These are phyloP conservation scores for Sarcophaga rosellei DNA, from an alignment of 2,888 invertebrate species.

Conservation along the genomic window DNA sequence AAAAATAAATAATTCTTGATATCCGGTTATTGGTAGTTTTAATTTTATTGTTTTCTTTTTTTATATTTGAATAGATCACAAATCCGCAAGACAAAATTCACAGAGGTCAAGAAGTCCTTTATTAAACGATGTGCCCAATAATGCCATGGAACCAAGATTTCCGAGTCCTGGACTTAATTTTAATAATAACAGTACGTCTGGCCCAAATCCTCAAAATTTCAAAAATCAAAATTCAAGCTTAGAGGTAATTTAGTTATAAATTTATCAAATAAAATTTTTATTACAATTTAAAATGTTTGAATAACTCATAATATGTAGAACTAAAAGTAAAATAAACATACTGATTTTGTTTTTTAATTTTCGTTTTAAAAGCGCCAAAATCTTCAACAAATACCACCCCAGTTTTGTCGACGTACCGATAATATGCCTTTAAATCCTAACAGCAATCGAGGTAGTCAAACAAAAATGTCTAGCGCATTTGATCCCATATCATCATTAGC, in stretches of 20 bases:
- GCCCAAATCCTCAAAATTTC: constrained; percentile 39
- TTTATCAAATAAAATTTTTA: background rate
- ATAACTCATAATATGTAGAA: background rate
- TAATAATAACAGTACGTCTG: constrained; percentile 61
- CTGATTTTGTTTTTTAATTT: background rate
- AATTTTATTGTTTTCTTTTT: background rate
- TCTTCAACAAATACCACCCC: constrained; percentile 72
- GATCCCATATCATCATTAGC: constrained; percentile 97
- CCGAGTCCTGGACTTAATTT: constrained; percentile 54
- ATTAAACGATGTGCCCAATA: constrained; percentile 52
- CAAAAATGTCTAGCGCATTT: constrained; percentile 86
- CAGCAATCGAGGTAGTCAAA: constrained; percentile 83
- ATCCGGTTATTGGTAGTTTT: background rate
- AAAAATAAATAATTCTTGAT: no score
- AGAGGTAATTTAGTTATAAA: constrained; percentile 44
- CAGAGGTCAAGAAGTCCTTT: constrained; percentile 61
- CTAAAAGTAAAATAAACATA: background rate
- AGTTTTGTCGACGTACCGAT: constrained; percentile 82
- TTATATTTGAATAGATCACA: constrained; percentile 20
- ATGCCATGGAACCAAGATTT: constrained; percentile 56
- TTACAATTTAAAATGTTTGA: background rate
- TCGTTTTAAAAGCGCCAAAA: constrained; percentile 72
- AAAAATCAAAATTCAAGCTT: constrained; percentile 56
- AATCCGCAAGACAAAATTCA: constrained; percentile 40
- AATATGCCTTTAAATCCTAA: constrained; percentile 87